A percentile compares a stretch with the other conserved stretches of the same genome.
phyloP scores from a whole-genome alignment of 2,797 vertebrate genomes.

The Hoplostethus mediterraneus region DNA sequence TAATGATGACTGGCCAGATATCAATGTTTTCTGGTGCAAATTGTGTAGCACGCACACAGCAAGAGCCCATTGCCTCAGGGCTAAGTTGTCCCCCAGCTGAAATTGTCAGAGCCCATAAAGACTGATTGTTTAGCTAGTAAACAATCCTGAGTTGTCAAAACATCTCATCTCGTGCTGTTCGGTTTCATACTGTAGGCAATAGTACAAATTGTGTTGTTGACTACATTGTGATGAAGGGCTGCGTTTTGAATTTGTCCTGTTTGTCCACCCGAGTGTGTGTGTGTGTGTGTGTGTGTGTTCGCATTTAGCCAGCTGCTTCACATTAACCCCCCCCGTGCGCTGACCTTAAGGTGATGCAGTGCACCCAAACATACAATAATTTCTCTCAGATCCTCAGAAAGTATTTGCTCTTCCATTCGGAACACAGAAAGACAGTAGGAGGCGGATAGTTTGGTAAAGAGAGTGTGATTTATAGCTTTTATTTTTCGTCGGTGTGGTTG shows the following conservation, averaged over 20 bases:
- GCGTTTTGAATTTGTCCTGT: background rate
- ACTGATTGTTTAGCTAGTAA: background rate
- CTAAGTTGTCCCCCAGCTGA: background rate
- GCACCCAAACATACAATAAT: background rate
- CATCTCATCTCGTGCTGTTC: no score
- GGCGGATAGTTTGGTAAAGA: background rate
- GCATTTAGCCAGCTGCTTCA: background rate
- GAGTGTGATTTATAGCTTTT: background rate
- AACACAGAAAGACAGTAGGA: background rate
- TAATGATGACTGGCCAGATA: slow-evolving; percentile 26
- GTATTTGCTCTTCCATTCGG: background rate
- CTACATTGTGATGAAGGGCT: background rate
- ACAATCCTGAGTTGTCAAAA: background rate
- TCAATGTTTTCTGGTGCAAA: slow-evolving; percentile 32
- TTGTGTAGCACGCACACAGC: background rate
- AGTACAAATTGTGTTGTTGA: background rate
- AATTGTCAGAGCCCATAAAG: slow-evolving; percentile 6
- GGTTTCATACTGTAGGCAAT: background rate
- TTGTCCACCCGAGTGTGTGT: background rate
- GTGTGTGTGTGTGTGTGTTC: no score
- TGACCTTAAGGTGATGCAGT: background rate
- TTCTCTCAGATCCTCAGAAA: background rate
- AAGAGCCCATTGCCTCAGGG: background rate
- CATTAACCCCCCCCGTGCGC: slow-evolving; percentile 2
- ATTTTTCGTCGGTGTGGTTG: background rate